These are phyloP conservation scores for Sinosuthora webbiana DNA, from an alignment of 2,113 vertebrate species.

Conservation along the genomic window DNA sequence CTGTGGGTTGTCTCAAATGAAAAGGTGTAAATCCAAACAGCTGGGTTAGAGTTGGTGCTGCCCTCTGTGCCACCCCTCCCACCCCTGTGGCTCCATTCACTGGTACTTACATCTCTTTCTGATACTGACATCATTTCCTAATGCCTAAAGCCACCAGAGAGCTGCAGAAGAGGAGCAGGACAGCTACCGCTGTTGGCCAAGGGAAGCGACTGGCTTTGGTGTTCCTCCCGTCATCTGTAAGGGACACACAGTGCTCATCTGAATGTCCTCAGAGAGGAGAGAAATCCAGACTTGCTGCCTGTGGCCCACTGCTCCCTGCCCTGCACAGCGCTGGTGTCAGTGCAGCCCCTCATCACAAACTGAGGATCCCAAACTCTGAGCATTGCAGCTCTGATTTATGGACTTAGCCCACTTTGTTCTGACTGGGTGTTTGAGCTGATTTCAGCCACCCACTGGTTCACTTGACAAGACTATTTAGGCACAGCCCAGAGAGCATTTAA, in stretches of 20 bases:
- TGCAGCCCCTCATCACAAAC: neutral
- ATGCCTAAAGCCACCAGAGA: conserved; percentile 45
- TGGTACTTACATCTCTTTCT: conserved; percentile 73
- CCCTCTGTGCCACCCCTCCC: neutral
- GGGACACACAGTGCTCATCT: neutral
- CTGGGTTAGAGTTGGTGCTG: neutral
- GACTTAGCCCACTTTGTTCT: neutral
- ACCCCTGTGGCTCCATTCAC: neutral
- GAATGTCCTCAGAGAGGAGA: fast-evolving
- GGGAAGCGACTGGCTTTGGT: neutral
- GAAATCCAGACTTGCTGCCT: fast-evolving
- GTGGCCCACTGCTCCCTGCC: fast-evolving
- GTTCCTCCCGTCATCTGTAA: neutral
- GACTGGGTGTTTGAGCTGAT: neutral
- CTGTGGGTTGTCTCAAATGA: fast-evolving
- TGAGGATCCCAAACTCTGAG: neutral
- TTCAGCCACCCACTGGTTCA: neutral
- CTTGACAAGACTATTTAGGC: neutral
- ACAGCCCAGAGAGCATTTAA: fast-evolving
- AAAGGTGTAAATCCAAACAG: neutral
- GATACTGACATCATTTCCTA: conserved; percentile 72
- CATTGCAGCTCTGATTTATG: neutral
- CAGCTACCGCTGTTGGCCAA: conserved; percentile 53
- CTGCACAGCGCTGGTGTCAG: fast-evolving
- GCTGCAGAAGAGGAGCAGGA: conserved; percentile 51